A percentile compares a stretch with the other conserved stretches of the same genome.
phyloP scores from a whole-genome alignment of 2,888 invertebrate species.

The Magallana nippona region DNA sequence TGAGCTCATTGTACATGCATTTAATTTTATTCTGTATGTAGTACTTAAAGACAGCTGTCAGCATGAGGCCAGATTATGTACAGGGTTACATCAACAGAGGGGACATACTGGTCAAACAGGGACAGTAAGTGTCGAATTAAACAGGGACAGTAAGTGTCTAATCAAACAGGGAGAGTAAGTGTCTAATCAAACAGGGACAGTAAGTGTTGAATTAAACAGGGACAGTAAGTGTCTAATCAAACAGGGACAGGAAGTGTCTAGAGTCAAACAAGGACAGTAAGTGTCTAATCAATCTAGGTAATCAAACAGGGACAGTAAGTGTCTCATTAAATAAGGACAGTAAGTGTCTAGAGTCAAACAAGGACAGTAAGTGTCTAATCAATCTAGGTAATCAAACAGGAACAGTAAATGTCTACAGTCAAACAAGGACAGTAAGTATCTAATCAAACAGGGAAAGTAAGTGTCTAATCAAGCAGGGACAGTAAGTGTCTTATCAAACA shows the following conservation, averaged over 20 bases:
- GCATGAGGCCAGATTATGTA: conserved; percentile 95
- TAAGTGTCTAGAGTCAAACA: not conserved
- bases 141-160: not conserved
- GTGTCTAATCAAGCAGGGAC: not conserved
- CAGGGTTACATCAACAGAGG: conserved; percentile 98
- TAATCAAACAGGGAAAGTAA: not conserved
- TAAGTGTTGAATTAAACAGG: not conserved
- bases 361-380: not conserved
- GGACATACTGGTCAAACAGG: conserved; percentile 95
- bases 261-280: conserved; percentile 3
- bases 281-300: not conserved
- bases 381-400: too few relatives aligned
- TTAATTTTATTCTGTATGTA: conserved; percentile 53
- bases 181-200: not conserved
- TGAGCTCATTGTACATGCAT: not conserved
- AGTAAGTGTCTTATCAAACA: not conserved
- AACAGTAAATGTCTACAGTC: not conserved
- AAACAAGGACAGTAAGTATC: not conserved
- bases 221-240: not conserved
- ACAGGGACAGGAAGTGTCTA: not conserved
- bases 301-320: conserved; percentile 19
- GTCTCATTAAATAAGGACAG: not conserved
- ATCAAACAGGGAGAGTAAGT: conserved; percentile 14
- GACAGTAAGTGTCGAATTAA: conserved; percentile 81
- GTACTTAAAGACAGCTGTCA: conserved; percentile 95